Evolutionary conservation across 2,113 vertebrate genomes (phyloP), one percentile per base, ranked within the genome.

Genomic region (Melanostigma gelatinosum): DNA sequence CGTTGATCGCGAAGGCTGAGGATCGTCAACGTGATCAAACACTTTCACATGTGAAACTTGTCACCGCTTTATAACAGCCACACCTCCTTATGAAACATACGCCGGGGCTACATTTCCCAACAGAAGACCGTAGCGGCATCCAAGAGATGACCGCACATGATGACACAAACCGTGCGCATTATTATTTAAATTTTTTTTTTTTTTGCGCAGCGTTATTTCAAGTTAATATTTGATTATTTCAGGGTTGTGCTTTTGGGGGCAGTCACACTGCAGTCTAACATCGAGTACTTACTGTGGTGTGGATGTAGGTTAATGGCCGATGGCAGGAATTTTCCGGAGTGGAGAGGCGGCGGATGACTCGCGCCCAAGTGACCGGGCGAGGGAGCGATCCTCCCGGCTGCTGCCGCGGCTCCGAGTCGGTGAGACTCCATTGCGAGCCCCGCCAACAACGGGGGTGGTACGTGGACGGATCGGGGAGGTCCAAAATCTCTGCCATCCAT

Each of bases 401-500:
- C 95, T 3, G 94, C 91, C 34, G 95, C 95, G 58, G 96, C 93
- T 86, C 96, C 96, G 93, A 96, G 95, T 75, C 96, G 96, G 93
- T 97, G 97, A 69, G 96, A 91, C 92, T 99, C 98, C 97, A 98
- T 96, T 15, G 96, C 93, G 94, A 98, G 90, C 87, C 97, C 96
- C 71, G 97, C 96, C 90, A 98, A 93, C 92, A 98, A 88, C 85
- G 96, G 95, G 75, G 97, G 96, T 74, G 97, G 97, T 62, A 96
- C 95, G 89, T 97, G 97, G 86, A 98, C 96, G 82, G 97, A 96
- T 94, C 97, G 96, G 90, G 96, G 96, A 89, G 95, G 95, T 94
- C 97, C 97, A 89, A 98, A 98, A 95, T 99, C 97, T 96, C 97
- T 95, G 95, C 97, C 97, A 98, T 98, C 97, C 97, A 98, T 99